Evolutionary conservation across 2,888 invertebrate genomes (phyloP).

Genomic region (Ochropleura leucogaster): DNA sequence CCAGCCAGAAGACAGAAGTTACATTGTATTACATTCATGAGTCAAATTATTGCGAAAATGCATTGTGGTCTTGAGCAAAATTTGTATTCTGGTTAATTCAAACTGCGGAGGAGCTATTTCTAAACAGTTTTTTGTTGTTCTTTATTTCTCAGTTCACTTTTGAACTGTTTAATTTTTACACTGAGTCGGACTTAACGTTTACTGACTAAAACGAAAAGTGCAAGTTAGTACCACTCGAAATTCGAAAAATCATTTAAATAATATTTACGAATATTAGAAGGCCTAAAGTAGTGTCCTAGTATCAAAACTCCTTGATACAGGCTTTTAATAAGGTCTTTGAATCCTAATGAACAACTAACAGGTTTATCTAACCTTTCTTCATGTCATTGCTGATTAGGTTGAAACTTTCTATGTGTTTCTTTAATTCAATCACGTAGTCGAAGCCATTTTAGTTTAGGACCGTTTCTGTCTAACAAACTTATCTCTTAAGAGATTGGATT

Average conservation of each 20-base stretch:
- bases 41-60: conserved; percentile 33
- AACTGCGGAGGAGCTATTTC: conserved; percentile 28
- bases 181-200: not conserved
- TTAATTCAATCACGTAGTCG: conserved; percentile 12
- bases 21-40: conserved; percentile 5
- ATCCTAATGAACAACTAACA: conserved; percentile 11
- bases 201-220: not conserved
- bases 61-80: conserved; percentile 37
- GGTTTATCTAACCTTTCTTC: conserved; percentile 21
- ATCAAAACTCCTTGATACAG: not conserved
- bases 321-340: conserved; percentile 5
- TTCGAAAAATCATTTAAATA: not conserved
- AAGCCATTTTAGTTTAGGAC: conserved; percentile 3
- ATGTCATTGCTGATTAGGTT: conserved; percentile 10
- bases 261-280: not conserved
- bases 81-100: conserved; percentile 37
- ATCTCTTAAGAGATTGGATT: conserved; percentile 6
- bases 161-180: not conserved
- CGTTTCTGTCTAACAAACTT: conserved; percentile 16
- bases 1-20: not conserved
- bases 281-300: not conserved
- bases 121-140: conserved; percentile 8
- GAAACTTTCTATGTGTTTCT: conserved; percentile 17
- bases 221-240: not conserved
- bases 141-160: conserved; percentile 27